Evolutionary conservation across 2,113 vertebrate species (phyloP).

Genomic region (Seriola quinqueradiata): DNA sequence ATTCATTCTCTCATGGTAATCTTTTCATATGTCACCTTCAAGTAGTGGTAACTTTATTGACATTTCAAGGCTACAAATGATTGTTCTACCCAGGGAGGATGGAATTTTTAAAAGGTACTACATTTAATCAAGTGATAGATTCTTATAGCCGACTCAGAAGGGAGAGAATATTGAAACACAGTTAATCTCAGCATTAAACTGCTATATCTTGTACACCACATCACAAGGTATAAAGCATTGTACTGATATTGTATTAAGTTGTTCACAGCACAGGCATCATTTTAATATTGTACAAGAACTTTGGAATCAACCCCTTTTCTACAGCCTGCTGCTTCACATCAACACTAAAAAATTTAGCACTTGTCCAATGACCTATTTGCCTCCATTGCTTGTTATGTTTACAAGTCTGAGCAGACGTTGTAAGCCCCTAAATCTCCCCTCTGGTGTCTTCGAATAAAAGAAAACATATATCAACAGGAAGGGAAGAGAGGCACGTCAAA

Average conservation of each 20-base stretch:
- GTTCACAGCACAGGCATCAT: not conserved
- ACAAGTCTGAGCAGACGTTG: conserved; percentile 23
- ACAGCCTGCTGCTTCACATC: conserved; percentile 6
- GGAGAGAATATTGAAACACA: not conserved
- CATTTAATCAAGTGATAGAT: conserved; percentile 26
- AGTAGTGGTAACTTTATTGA: conserved; percentile 16
- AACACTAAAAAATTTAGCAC: conserved; percentile 7
- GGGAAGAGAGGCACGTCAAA: conserved; percentile 57
- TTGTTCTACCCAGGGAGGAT: not conserved
- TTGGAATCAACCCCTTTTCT: not conserved
- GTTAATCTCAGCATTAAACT: not conserved
- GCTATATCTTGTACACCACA: not conserved
- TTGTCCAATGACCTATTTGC: conserved; percentile 12
- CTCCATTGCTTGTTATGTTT: conserved; percentile 49
- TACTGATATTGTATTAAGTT: not conserved
- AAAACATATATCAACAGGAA: conserved; percentile 42
- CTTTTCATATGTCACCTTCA: conserved; percentile 46
- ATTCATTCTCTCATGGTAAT: conserved; percentile 25
- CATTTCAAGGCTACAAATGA: conserved; percentile 35
- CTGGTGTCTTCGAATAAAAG: conserved; percentile 34
- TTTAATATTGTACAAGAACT: not conserved
- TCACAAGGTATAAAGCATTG: not conserved
- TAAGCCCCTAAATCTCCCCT: conserved; percentile 53
- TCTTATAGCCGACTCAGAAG: conserved; percentile 8
- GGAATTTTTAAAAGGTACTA: not conserved